Evolutionary conservation across 2,113 vertebrate species (phyloP).

Genomic region (Proterorhinus semilunaris): DNA sequence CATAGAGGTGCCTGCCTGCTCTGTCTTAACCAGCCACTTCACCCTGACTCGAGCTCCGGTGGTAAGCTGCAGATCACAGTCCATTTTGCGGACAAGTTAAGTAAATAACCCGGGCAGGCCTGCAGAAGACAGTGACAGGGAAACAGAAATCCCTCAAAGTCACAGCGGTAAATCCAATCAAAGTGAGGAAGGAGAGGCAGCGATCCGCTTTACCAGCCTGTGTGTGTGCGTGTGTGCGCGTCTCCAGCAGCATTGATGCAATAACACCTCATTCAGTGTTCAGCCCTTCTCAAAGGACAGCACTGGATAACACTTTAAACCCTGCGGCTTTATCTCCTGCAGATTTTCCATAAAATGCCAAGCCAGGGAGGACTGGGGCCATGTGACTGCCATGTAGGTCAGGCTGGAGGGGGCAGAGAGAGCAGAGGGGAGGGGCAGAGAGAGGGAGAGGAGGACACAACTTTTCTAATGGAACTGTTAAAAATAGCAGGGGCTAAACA

Average conservation of each 20-base stretch:
- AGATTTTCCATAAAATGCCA: conserved; percentile 80
- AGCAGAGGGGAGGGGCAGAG: conserved; percentile 54
- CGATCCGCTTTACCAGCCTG: conserved; percentile 63
- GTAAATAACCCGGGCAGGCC: conserved; percentile 71
- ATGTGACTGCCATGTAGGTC: conserved; percentile 82
- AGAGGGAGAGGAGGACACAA: conserved; percentile 49
- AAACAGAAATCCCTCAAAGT: conserved; percentile 73
- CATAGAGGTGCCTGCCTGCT: conserved; percentile 51
- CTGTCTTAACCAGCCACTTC: conserved; percentile 65
- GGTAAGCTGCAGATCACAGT: conserved; percentile 74
- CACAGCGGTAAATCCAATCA: conserved; percentile 74
- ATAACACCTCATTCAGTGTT: conserved; percentile 75
- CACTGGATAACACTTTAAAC: conserved; percentile 76
- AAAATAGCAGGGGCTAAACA: conserved; percentile 79
- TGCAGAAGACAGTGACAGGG: conserved; percentile 65
- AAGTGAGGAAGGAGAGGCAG: conserved; percentile 62
- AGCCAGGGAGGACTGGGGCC: conserved; percentile 68
- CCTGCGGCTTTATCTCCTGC: conserved; percentile 76
- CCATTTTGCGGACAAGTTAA: conserved; percentile 76
- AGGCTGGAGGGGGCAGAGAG: conserved; percentile 73
- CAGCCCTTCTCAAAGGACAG: conserved; percentile 76
- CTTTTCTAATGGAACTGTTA: conserved; percentile 77
- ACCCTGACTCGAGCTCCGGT: conserved; percentile 52
- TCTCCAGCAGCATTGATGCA: conserved; percentile 73
- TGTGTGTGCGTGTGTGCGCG: conserved; percentile 32